These are phyloP conservation scores for Sebastes kiyomatsui DNA, from an alignment of 2,797 vertebrate species.

Conservation along the genomic window DNA sequence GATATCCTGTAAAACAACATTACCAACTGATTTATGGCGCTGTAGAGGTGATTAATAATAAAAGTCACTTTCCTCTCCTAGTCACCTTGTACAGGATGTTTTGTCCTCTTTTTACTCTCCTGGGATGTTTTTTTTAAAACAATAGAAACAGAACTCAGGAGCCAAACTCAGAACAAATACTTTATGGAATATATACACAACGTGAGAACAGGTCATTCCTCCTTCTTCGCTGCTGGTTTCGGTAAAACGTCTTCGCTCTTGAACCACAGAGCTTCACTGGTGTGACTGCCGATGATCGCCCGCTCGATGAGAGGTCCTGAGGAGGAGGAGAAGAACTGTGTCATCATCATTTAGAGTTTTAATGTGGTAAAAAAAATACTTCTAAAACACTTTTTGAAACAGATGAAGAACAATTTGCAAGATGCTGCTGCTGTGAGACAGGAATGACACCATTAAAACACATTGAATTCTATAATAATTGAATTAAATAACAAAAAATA, in stretches of 20 bases:
- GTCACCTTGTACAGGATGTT: neutral
- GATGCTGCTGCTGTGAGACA: neutral
- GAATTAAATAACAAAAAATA: no score
- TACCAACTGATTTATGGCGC: neutral
- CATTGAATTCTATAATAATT: no score
- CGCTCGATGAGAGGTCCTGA: slow-evolving; percentile 87
- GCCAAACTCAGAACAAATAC: slow-evolving; percentile 5
- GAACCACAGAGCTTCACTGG: slow-evolving; percentile 89
- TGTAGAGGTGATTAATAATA: neutral
- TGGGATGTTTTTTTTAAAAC: neutral
- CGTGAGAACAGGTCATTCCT: slow-evolving; percentile 13
- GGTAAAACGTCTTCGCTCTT: slow-evolving; percentile 81
- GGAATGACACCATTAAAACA: neutral
- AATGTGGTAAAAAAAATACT: neutral
- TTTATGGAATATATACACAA: slow-evolving; percentile 55
- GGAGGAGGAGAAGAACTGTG: neutral
- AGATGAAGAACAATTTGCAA: neutral
- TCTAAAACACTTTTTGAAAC: neutral
- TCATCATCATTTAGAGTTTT: neutral
- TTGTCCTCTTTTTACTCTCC: neutral
- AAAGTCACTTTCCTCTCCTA: neutral
- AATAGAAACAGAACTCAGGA: neutral
- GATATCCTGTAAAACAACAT: neutral
- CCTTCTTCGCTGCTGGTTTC: slow-evolving; percentile 45
- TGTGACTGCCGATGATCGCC: slow-evolving; percentile 83